Evolutionary conservation across 2,888 invertebrate species (phyloP), one percentile per base, ranked within the genome.

Genomic region (Nebria brevicollis): DNA sequence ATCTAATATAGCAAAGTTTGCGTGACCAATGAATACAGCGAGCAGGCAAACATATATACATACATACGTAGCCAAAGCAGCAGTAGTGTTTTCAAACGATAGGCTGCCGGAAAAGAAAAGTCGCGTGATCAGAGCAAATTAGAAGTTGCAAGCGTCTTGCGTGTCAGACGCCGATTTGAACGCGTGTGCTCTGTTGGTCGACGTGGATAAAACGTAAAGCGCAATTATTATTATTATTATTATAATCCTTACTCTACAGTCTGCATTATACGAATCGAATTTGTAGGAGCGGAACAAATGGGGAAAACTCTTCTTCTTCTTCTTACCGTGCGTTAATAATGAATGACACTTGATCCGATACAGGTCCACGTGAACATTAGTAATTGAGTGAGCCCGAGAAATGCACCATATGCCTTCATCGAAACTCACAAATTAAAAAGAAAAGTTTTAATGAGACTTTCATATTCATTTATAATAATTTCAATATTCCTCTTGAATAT

Each of bases 101-200:
- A 75, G 11, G 54, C 75, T 20, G 64, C 65, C 73, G 74, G 73
- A 73, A 78, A 78, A 78, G 78, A 78, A 78, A 73, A 78, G 66
- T 78, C 78, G 78, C 78, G 78, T 78, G 78, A 73, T 78, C 78
- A 66, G 78, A 78, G 73, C 78, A 78, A 78, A 78, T 78, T 78
- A 78, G 78, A 73, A 78, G 74, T 74, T 72, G 64, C 64, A 54
- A 77, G 72, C 77, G 72, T 75, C 75, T 81, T 41, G 81, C 81
- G 81, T 81, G 81, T 81, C 75, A 70, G 66, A 64, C 74, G 75
- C 68, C 68, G 76, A 70, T 76, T 8, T 43, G 74, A 34, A 34
- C 34, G 34, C 34, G 34, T 34, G 34, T 54, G 68, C 80, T 64
- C 78, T 64, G 64, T 54, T 65, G 15, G 54, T 54, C 10, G 1